These are phyloP conservation scores for Ursus arctos DNA, from an alignment of 2,113 vertebrate species.

Conservation along the genomic window DNA sequence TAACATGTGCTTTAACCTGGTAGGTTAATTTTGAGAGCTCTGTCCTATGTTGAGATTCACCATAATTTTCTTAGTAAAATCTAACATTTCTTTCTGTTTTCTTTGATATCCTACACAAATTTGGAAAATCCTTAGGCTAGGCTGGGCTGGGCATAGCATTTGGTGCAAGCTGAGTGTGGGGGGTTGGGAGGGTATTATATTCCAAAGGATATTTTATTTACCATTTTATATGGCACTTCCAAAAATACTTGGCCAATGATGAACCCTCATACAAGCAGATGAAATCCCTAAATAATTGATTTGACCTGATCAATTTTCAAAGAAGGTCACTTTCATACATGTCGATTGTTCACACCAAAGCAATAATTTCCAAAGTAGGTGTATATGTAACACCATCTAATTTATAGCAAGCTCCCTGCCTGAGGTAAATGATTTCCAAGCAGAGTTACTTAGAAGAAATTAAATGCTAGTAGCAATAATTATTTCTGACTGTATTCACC, in stretches of 20 bases:
- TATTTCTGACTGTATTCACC: neutral
- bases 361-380: neutral
- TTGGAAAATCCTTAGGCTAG: neutral
- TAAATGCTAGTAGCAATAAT: neutral
- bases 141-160: neutral
- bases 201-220: neutral
- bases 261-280: neutral
- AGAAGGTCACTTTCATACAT: neutral
- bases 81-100: neutral
- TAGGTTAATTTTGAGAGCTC: neutral
- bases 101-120: neutral
- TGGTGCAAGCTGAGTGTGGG: neutral
- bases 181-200: fast-evolving
- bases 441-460: neutral
- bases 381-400: neutral
- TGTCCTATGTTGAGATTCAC: neutral
- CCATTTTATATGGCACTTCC: neutral
- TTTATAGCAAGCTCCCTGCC: neutral
- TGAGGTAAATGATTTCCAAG: neutral
- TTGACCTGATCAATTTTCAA: neutral
- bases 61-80: neutral
- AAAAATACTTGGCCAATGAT: neutral
- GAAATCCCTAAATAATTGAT: neutral
- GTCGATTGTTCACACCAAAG: neutral
- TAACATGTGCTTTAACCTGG: neutral